phyloP scores from a whole-genome alignment of 2,113 vertebrate species.

The Todiramphus chloris region DNA sequence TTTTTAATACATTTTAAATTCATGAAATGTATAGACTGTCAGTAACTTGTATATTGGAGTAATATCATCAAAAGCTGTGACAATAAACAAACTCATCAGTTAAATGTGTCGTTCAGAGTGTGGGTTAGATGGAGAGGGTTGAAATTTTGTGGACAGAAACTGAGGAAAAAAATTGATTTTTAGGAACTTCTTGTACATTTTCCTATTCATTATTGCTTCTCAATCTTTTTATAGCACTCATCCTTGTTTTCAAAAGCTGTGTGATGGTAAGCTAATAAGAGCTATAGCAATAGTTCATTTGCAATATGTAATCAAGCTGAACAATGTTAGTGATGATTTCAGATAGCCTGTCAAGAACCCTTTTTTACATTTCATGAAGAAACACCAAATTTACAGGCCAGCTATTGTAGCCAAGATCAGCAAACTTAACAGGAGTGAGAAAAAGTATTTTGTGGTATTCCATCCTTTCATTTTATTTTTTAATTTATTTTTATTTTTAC shows the following conservation, averaged over 20 bases:
- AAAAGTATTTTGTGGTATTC: neutral
- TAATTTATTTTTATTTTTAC: neutral
- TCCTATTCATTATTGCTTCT: neutral
- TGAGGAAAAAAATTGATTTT: neutral
- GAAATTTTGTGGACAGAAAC: neutral
- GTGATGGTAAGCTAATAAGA: neutral
- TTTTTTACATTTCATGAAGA: neutral
- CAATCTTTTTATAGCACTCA: neutral
- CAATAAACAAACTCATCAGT: neutral
- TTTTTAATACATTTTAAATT: neutral
- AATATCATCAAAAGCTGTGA: neutral
- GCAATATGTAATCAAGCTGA: neutral
- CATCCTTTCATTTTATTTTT: neutral
- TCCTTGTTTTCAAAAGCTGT: neutral
- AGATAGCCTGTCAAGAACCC: neutral
- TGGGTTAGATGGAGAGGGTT: neutral
- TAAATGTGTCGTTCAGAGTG: neutral
- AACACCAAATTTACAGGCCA: neutral
- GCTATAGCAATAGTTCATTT: neutral
- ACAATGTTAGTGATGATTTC: neutral
- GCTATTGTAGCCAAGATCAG: neutral
- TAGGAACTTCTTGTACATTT: neutral
- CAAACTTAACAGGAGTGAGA: neutral
- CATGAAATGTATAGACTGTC: neutral
- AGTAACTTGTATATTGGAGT: neutral